Percentiles rank a stretch among this genome's conserved stretches.
These are phyloP conservation scores for Brachionus asplanchnoidis DNA, from an alignment of 1,140 invertebrate genomes.

Conservation along the genomic window DNA sequence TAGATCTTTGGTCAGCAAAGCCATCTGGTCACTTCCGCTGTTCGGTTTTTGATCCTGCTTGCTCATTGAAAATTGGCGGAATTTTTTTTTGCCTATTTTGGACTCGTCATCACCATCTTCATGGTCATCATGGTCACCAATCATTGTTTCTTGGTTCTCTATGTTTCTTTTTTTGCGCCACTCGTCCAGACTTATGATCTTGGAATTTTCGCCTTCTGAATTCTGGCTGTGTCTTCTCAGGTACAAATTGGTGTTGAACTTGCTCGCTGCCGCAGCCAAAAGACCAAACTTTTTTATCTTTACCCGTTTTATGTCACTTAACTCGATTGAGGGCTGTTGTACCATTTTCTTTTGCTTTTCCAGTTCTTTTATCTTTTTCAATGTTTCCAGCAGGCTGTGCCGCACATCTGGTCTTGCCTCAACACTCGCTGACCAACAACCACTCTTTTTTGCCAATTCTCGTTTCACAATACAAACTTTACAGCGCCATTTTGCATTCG, in stretches of 20 bases:
- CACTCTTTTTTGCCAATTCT: slow-evolving; percentile 9
- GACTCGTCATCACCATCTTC: neutral
- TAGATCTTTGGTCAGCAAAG: neutral
- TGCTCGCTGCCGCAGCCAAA: neutral
- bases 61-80: neutral
- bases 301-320: neutral
- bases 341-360: neutral
- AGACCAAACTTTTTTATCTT: slow-evolving; percentile 3
- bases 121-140: neutral
- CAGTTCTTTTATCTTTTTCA: neutral
- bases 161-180: neutral
- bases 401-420: neutral
- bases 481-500: neutral
- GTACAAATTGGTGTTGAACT: slow-evolving; percentile 7
- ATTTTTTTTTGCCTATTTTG: neutral
- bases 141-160: neutral
- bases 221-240: neutral
- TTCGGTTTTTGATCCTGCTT: neutral
- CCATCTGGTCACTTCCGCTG: neutral
- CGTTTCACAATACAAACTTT: slow-evolving; percentile 15
- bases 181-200: neutral
- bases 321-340: neutral
- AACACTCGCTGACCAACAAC: neutral
- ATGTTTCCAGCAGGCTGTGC: neutral
- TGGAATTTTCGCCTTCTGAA: neutral